Evolutionary conservation across 1,140 invertebrate species (phyloP).

Genomic region (Colletes latitarsis): DNA sequence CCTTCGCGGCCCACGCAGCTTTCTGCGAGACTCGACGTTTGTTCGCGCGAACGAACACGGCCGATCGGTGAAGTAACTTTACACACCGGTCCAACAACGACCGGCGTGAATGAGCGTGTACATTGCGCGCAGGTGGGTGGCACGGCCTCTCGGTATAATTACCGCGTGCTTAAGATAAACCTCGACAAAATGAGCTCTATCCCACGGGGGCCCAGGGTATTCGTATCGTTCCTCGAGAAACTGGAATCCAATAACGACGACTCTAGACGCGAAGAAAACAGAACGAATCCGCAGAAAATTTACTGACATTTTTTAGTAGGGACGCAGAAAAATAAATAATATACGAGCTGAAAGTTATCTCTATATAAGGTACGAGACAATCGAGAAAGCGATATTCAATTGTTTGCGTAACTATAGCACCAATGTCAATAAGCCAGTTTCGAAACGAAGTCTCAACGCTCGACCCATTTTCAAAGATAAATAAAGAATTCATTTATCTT

Average conservation of each 20-base stretch:
- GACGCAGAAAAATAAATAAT: too few species aligned
- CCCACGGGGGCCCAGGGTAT: too few species aligned
- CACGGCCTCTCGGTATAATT: slow-evolving; percentile 15
- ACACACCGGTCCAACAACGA: slow-evolving; percentile 5
- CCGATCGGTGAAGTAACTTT: slow-evolving; percentile 13
- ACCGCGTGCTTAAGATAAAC: slow-evolving; percentile 16
- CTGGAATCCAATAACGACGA: slow-evolving; percentile 8
- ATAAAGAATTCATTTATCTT: too few species aligned
- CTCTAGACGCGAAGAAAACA: not conserved
- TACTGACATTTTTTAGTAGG: too few species aligned
- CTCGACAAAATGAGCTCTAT: slow-evolving; percentile 11
- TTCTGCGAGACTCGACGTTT: not conserved
- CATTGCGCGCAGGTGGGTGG: slow-evolving; percentile 5
- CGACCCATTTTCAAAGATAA: too few species aligned
- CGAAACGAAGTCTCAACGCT: too few species aligned
- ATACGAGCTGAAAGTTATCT: too few species aligned
- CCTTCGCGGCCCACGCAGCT: slow-evolving; percentile 50
- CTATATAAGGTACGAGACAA: too few species aligned
- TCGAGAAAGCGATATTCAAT: too few species aligned
- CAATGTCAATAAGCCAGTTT: too few species aligned
- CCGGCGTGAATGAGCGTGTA: slow-evolving; percentile 13
- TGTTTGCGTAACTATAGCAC: too few species aligned
- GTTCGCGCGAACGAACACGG: not conserved
- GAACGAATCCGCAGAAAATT: too few species aligned
- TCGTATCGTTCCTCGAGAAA: slow-evolving; percentile 10